phyloP scores from a whole-genome alignment of 2,888 invertebrate genomes.

The Petrophora chlorosata region DNA sequence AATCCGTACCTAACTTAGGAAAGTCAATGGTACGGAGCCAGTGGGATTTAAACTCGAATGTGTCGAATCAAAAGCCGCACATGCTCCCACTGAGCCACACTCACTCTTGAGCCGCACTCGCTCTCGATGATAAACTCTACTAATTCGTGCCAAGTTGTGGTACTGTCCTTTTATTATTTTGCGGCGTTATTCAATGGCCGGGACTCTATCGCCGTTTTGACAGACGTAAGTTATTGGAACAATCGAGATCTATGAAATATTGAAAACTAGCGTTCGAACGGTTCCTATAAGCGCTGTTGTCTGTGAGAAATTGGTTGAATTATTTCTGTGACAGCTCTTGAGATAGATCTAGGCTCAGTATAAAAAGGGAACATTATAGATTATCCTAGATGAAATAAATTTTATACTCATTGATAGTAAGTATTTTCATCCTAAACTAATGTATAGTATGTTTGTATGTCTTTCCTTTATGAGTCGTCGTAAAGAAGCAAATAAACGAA shows the following conservation, averaged over 20 bases:
- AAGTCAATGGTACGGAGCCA: too few species aligned
- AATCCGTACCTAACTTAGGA: too few species aligned
- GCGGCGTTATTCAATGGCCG: constrained; percentile 43
- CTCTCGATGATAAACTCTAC: too few species aligned
- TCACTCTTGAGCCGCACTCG: too few species aligned
- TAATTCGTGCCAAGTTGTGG: constrained; percentile 3
- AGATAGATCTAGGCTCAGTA: constrained; percentile 18
- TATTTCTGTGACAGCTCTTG: constrained; percentile 27
- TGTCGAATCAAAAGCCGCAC: too few species aligned
- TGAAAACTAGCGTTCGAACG: constrained; percentile 47
- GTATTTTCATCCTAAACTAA: too few species aligned
- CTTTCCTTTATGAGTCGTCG: too few species aligned
- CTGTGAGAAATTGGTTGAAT: constrained; percentile 34
- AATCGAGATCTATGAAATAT: constrained; percentile 60
- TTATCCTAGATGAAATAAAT: too few species aligned
- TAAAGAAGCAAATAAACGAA: too few species aligned
- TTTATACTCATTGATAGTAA: too few species aligned
- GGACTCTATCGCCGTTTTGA: constrained; percentile 53
- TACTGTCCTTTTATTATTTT: constrained; percentile 23
- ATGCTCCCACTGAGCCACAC: too few species aligned
- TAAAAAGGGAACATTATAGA: neutral
- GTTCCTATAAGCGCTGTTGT: constrained; percentile 41
- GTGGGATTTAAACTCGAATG: too few species aligned
- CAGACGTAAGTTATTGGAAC: constrained; percentile 61
- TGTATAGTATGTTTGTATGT: neutral